Percentiles rank a stretch among this genome's conserved stretches.
These are phyloP conservation scores for Raillietiella orientalis DNA, from an alignment of 2,888 invertebrate genomes.

Conservation along the genomic window DNA sequence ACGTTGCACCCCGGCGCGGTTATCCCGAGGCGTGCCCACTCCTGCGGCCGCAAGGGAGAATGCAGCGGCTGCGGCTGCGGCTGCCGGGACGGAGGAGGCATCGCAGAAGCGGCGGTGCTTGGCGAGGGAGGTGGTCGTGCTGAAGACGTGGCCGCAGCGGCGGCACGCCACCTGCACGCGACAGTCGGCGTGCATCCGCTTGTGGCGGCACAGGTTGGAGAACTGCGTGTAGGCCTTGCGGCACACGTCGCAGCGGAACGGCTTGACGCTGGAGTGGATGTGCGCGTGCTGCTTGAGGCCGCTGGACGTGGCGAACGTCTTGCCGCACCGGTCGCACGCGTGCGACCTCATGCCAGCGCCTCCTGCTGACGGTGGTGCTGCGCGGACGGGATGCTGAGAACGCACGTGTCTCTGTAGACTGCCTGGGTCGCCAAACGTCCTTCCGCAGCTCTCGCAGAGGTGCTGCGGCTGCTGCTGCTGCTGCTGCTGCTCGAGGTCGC, in stretches of 20 bases:
- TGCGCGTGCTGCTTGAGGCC: constrained; percentile 97
- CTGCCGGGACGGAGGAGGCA: too few relatives aligned
- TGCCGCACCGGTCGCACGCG: constrained; percentile 92
- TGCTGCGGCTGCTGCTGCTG: too few relatives aligned
- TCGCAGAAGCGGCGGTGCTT: constrained; percentile 94
- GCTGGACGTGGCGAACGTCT: constrained; percentile 88
- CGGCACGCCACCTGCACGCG: constrained; percentile 72
- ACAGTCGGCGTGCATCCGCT: constrained; percentile 91
- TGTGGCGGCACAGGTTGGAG: constrained; percentile 96
- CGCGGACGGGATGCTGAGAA: constrained; percentile 74
- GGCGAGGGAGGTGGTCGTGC: constrained; percentile 57
- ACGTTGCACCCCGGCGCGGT: too few relatives aligned
- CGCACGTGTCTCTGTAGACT: constrained; percentile 88
- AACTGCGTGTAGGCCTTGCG: constrained; percentile 97
- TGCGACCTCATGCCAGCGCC: constrained; percentile 81
- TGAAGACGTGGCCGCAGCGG: constrained; percentile 76
- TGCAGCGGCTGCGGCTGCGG: too few relatives aligned
- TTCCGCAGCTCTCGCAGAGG: too few relatives aligned
- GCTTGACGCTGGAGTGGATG: constrained; percentile 92
- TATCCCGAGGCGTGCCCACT: too few relatives aligned
- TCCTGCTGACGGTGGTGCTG: too few relatives aligned
- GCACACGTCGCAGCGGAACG: constrained; percentile 60
- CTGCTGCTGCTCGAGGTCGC: too few relatives aligned
- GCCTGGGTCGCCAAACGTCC: constrained; percentile 83
- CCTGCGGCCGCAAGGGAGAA: too few relatives aligned